Base-by-base conservation (phyloP, 2,113 vertebrate species). In the Labrus mixtus region DNA sequence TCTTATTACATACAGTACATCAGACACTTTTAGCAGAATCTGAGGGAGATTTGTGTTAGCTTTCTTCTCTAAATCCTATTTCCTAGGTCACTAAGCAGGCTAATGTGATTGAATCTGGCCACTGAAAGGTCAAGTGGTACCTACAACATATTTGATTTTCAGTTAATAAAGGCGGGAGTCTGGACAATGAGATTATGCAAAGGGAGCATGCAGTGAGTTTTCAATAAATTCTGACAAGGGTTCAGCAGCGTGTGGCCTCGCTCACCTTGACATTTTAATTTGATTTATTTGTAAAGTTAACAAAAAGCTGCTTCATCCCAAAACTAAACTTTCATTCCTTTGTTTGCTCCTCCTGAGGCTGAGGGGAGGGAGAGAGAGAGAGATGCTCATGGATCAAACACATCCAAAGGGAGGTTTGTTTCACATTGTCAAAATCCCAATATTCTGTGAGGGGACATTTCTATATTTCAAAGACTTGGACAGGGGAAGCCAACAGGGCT, bases 381-480 rank as follows among this genome's bases (percentile, higher is more conserved):
- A 61, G n/a, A 29, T 8, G 61, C 37, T 73, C 2, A 7, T 12
- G 41, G 66, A 75, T 41, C 25, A 64, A 79, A 37, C 62, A 17
- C 77, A 55, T 76, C 63, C 45, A 6, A 6, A 37, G 39, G 55
- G 39, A 71, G 25, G 62, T 63, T 46, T 16, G 50, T 71, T 75
- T 68, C 36, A 58, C 54, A 33, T 0, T 55, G 46, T 81, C 63
- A 79, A 50, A 69, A 39, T 33, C 56, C 23, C 63, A 73, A 2
- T 59, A 67, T 75, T 78, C 43, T 59, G 67, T 70, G 55, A 80
- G 10, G 36, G 25, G 60, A 73, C 55, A 15, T 56, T 63, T 85
- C 61, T 72, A 39, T 70, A 56, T 81, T 73, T 73, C 79, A 67
- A 41, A 64, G 33, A 55, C 37, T 76, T 70, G 20, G 4, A 81